These are phyloP conservation scores for Stigmatopora argus DNA, from an alignment of 2,113 vertebrate genomes.

Conservation along the genomic window DNA sequence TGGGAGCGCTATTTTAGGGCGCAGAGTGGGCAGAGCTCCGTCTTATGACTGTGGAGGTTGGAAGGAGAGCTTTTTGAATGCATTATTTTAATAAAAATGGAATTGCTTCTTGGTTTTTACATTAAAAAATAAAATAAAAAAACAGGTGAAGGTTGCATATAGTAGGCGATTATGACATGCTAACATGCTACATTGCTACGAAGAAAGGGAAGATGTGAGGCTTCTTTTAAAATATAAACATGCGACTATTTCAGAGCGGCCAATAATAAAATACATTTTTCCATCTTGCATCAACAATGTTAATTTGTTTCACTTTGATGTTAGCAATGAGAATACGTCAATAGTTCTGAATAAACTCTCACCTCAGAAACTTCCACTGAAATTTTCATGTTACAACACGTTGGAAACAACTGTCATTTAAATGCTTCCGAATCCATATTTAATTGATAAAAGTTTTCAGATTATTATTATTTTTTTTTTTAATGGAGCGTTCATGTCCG, in stretches of 20 bases:
- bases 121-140: too few relatives aligned
- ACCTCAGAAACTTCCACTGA: neutral
- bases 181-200: neutral
- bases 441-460: conserved; percentile 14
- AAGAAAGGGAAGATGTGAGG: neutral
- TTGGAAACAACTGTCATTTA: neutral
- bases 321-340: neutral
- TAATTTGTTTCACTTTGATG: neutral
- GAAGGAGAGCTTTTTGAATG: neutral
- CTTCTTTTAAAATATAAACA: neutral
- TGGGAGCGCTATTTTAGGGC: conserved; percentile 19
- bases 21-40: neutral
- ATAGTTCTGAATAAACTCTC: neutral
- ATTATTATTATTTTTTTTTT: conserved; percentile 5
- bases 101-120: neutral
- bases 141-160: neutral
- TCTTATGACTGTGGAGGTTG: neutral
- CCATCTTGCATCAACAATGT: conserved; percentile 9
- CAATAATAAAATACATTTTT: conserved; percentile 12
- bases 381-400: neutral
- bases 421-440: conserved; percentile 4
- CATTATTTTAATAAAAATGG: neutral
- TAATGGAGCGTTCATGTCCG: conserved; percentile 28
- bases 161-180: neutral
- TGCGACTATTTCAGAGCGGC: neutral